These are phyloP conservation scores for Phasianus colchicus DNA, from an alignment of 2,113 vertebrate species.

Conservation along the genomic window DNA sequence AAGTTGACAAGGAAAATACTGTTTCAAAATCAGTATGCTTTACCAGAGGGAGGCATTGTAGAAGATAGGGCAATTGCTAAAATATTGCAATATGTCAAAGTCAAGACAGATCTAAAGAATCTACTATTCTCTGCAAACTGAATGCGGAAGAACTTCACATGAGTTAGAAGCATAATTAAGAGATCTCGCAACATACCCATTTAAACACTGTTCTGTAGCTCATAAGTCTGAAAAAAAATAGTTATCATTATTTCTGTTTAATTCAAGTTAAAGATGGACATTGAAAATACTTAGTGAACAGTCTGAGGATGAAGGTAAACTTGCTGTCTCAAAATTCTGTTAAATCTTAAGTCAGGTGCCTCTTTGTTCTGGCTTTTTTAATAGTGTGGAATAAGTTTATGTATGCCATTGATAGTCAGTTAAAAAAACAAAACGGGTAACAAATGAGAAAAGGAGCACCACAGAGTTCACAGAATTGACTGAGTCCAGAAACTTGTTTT, in stretches of 20 bases:
- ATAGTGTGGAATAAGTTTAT: neutral
- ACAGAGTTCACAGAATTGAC: neutral
- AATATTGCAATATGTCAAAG: neutral
- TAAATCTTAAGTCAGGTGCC: neutral
- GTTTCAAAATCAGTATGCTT: neutral
- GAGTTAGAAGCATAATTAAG: neutral
- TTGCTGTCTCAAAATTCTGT: neutral
- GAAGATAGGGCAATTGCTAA: neutral
- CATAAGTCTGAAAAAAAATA: neutral
- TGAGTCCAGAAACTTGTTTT: neutral
- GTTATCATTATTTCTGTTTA: neutral
- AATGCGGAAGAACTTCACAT: neutral
- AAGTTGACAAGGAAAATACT: neutral
- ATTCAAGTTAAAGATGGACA: neutral
- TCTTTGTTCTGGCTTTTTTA: neutral
- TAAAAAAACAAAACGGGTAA: neutral
- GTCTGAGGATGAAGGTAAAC: neutral
- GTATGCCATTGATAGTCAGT: neutral
- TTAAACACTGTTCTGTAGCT: neutral
- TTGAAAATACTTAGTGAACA: neutral
- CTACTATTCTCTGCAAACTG: neutral
- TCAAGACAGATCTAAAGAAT: neutral
- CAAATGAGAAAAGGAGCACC: neutral
- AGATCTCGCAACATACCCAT: neutral
- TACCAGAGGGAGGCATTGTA: neutral